Evolutionary conservation across 1,140 invertebrate genomes (phyloP), one percentile per base, ranked within the genome.

Genomic region (Chrysomallon squamiferum): DNA sequence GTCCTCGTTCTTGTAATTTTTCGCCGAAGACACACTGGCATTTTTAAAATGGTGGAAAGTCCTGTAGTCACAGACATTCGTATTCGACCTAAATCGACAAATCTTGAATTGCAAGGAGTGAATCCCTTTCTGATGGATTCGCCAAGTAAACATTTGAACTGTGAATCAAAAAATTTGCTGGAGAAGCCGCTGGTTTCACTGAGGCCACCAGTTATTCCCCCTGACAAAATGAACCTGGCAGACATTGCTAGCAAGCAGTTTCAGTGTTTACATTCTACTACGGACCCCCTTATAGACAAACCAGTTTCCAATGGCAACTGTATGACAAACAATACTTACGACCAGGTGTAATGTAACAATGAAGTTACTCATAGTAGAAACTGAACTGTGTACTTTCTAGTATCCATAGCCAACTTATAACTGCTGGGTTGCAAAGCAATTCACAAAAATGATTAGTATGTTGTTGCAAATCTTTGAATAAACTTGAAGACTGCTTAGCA

Each of bases 21-120:
- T 11, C 41, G 65, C 1, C 65, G 59, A 3, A 57, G 65, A 11
- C 65, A 60, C 58, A 66, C 65, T 5, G 65, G 65, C 15, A 66
- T 41, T 9, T 60, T 66, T 57, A 66, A 66, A 33, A 66, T 60
- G 59, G 45, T 43, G 27, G 65, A 66, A 6, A 33, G 27, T 13
- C 35, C 45, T 27, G 56, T 66, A 29, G 29, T 66, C 35, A 66
- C 57, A 18, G 58, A 66, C 29, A 52, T 66, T 20, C 54, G 56
- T 15, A 57, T 65, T 18, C 27, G 65, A 33, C 65, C 65, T 47
- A 66, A 66, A 29, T 66, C 65, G 9, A 66, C 65, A 1, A 66
- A 66, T 43, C 43, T 66, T n/a, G 65, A 66, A 15, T 43, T 59
- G 13, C 65, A 66, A 32, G 65, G 65, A 15, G 38, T 30, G 13